Base-by-base conservation (phyloP, 2,888 invertebrate genomes). In the Rotaria magnacalcarata region DNA sequence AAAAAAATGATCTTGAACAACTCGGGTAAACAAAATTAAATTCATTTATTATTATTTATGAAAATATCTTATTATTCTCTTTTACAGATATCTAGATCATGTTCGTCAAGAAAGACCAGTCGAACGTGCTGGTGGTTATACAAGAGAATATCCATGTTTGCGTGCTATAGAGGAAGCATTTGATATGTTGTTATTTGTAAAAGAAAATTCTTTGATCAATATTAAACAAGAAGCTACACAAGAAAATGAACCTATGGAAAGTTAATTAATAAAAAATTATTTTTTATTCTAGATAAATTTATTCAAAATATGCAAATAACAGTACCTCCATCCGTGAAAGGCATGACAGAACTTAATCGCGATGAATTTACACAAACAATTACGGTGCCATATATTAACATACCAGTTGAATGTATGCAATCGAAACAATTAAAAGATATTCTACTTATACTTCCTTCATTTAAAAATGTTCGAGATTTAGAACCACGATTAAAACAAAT, bases 341-440 rank as follows among this genome's bases (percentile, higher is more conserved):
- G 95, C 87, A 95, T 96, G 94, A 93, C 92, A 89, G 90, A 90
- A 87, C 92, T 97, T 84, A 93, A 95, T 89, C 94, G 93, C 88
- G 92, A 92, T 41, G 93, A 93, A 88, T 96, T 97, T 91, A 91
- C 91, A 86, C 94, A 93, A 90, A 92, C 90, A 47, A 90, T 95
- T 27, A 90, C 91, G 89, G 92, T 96, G 34, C 94, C 95, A 16
- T 93, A 93, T 87, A 88, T 96, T 54, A 92, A 92, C 89, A 92
- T 95, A 75, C 88, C 89, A 24, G 74, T 87, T 4, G 86, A 88
- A 84, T 80, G 87, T 16, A 87, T 90, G 0, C 84, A 87, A 16
- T 87, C 93, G 84, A 93, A 93, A 87, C 88, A 91, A 84, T 90
- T 95, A 85, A 95, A 94, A 90, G 93, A 93, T 56, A 93, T 93